A percentile compares a stretch with the other conserved stretches of the same genome.
phyloP scores from a whole-genome alignment of 2,113 vertebrate species.

The Aphelocoma coerulescens region DNA sequence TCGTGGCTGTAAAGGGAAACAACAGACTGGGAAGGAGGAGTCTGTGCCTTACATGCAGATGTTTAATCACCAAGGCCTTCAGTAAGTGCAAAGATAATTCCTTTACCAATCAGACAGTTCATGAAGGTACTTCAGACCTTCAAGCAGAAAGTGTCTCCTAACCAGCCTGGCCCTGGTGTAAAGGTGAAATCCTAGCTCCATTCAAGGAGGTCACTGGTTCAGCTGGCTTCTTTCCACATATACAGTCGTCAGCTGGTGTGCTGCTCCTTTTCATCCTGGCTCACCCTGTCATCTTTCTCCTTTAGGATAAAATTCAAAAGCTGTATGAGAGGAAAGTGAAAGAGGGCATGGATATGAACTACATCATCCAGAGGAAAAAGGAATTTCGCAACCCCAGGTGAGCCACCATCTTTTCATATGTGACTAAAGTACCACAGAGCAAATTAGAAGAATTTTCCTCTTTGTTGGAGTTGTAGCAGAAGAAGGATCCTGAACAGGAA shows the following conservation, averaged over 20 bases:
- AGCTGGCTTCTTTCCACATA: background rate
- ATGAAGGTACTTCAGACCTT: background rate
- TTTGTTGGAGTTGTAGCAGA: background rate
- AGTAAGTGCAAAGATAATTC: background rate
- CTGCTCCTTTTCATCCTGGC: background rate
- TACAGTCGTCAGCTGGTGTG: background rate
- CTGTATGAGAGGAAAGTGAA: slow-evolving; percentile 92
- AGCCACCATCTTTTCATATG: background rate
- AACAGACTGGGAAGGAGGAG: background rate
- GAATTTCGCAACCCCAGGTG: slow-evolving; percentile 98
- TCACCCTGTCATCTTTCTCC: background rate
- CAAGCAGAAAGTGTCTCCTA: background rate
- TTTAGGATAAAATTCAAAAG: slow-evolving; percentile 94
- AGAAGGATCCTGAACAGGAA: background rate
- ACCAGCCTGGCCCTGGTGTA: background rate
- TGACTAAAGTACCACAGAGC: background rate
- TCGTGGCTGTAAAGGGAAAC: background rate
- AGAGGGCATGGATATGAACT: slow-evolving; percentile 96
- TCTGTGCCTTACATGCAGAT: background rate
- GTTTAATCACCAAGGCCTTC: background rate
- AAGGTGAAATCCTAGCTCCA: background rate
- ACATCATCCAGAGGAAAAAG: slow-evolving; percentile 95
- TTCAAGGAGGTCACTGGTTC: background rate
- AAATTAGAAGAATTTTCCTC: background rate
- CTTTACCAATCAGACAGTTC: background rate